phyloP scores from a whole-genome alignment of 2,888 invertebrate genomes.

The Melangyna quadrimaculata region DNA sequence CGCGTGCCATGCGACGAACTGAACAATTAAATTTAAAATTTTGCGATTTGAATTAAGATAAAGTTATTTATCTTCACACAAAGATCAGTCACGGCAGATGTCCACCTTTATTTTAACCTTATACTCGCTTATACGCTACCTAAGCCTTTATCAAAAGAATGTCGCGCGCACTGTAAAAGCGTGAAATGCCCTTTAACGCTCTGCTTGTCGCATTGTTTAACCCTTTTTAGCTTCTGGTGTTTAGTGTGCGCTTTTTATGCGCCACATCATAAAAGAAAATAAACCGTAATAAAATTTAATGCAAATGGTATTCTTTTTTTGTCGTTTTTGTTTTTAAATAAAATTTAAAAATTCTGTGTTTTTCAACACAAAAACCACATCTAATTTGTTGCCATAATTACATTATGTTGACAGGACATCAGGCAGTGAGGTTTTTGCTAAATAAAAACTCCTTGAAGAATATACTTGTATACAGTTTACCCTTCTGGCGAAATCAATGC shows the following conservation, averaged over 20 bases:
- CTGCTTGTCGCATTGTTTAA: slow-evolving; percentile 50
- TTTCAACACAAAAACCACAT: slow-evolving; percentile 5
- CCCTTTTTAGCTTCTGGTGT: slow-evolving; percentile 52
- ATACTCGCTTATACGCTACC: not conserved
- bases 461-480: not conserved
- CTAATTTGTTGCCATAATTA: slow-evolving; percentile 56
- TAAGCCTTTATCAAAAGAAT: slow-evolving; percentile 17
- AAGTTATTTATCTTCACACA: slow-evolving; percentile 45
- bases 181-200: slow-evolving; percentile 70
- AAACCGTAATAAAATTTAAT: slow-evolving; percentile 22
- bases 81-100: slow-evolving; percentile 69
- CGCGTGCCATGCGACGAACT: slow-evolving; percentile 50
- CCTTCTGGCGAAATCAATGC: slow-evolving; percentile 52
- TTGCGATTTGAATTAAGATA: slow-evolving; percentile 70
- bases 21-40: slow-evolving; percentile 68
- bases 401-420: slow-evolving; percentile 51
- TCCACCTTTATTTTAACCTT: slow-evolving; percentile 48
- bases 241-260: slow-evolving; percentile 47
- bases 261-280: not conserved
- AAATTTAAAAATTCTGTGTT: not conserved
- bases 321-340: not conserved
- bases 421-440: not conserved
- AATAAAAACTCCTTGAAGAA: slow-evolving; percentile 8
- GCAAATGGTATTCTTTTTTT: slow-evolving; percentile 12
- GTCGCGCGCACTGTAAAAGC: slow-evolving; percentile 36